Conservation (phyloP, 2,797 vertebrate species). For the Sternarchorhynchus goeldii region DNA sequence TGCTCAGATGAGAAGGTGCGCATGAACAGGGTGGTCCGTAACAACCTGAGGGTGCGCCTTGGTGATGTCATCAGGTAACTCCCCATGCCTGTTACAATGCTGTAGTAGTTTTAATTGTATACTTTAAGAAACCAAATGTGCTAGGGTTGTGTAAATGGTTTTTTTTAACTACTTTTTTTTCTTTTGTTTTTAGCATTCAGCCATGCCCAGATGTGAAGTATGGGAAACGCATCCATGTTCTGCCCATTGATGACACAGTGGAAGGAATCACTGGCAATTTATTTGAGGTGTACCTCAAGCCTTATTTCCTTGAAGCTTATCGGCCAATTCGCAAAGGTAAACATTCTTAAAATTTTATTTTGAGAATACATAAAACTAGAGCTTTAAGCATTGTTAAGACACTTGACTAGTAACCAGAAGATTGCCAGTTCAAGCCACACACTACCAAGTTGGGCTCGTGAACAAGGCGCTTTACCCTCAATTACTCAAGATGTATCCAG, state of each 20-base stretch:
- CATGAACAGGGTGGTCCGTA: constrained; percentile 99
- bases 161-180: background rate
- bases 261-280: constrained; percentile 98
- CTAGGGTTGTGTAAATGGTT: too few species aligned
- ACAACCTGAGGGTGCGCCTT: constrained; percentile 94
- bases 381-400: background rate
- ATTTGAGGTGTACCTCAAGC: constrained; percentile 98
- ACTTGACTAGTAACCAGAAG: too few species aligned
- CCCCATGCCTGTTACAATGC: background rate
- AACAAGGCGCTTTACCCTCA: too few species aligned
- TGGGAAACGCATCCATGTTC: constrained; percentile 95
- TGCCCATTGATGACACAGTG: constrained; percentile 97
- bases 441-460: too few species aligned
- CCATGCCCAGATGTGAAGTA: constrained; percentile 99
- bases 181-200: constrained; percentile 85
- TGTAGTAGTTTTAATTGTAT: background rate
- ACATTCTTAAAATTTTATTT: background rate
- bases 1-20: constrained; percentile 99
- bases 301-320: constrained; percentile 98
- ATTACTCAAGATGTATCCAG: too few species aligned
- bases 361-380: too few species aligned
- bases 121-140: background rate
- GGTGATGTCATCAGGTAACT: constrained; percentile 95
- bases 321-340: constrained; percentile 97
- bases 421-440: too few species aligned